Base-by-base conservation (phyloP, 2,888 invertebrate genomes). In the Megamerina dolium region DNA sequence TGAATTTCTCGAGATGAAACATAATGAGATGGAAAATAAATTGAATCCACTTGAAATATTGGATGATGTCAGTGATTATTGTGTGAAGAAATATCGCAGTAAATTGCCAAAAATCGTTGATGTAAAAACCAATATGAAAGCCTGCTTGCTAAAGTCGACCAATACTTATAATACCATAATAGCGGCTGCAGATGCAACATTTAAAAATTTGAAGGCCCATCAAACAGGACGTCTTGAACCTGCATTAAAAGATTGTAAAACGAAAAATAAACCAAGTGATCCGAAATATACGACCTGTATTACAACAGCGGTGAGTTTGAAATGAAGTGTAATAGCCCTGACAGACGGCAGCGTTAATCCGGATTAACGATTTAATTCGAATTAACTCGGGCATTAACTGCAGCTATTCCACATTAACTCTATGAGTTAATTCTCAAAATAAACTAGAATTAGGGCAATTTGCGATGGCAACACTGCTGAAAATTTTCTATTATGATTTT, bases 1-100 rank as follows among this genome's bases (percentile, higher is more conserved):
- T 17, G 48, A 36, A 6, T 27, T 54, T 10, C 37, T 54, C 2
- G 49, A 49, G 23, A 31, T 30, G 0, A 51, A 52, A 29, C 13
- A 52, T 10, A 18, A 36, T 1, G 48, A 54, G 13, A 27, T 49
- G 12, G 41, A 49, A 10, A 39, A 46, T 14, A 49, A 49, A 39
- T 21, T 52, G 13, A 49, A 49, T 39, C 51, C 54, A 6, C 12
- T 52, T 18, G 48, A 47, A 30, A 41, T 51, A 43, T 37, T 54
- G 37, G 50, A 48, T n/a, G 52, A 52, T 29, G 34, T 52, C 17
- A 48, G 35, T 33, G 45, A 49, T 41, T 29, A 47, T 30, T 54
- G 54, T 26, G 51, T 52, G 18, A 45, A 46, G 16, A 53, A 51
- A 19, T 49, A 52, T 47, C 52, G 48, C 19, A 18, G 35, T 8